Percentiles rank a stretch among this genome's conserved stretches.
These are phyloP conservation scores for Pionites leucogaster DNA, from an alignment of 2,113 vertebrate species.

Conservation along the genomic window DNA sequence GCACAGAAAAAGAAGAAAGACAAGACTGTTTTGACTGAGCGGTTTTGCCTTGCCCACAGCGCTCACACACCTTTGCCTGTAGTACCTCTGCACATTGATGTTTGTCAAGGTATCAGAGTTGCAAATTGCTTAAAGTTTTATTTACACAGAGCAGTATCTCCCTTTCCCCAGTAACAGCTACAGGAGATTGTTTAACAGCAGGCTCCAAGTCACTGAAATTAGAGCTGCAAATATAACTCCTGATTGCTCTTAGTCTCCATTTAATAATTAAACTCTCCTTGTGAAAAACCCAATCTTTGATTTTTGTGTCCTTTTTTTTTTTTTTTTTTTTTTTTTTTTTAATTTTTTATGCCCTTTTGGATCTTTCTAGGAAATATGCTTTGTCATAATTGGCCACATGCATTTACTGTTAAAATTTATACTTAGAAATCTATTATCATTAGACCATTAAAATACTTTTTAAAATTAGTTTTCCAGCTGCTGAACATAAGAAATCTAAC, in stretches of 20 bases:
- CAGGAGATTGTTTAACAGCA: neutral
- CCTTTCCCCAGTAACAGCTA: neutral
- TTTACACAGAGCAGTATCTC: neutral
- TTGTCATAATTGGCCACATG: neutral
- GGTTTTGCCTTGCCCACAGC: neutral
- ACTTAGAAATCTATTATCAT: neutral
- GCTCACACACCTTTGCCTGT: neutral
- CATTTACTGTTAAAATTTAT: neutral
- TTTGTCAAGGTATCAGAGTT: neutral
- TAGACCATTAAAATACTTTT: neutral
- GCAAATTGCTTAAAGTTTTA: slow-evolving; percentile 13
- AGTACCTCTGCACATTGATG: neutral
- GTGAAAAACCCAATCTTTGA: neutral
- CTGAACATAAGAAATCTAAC: neutral
- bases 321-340: neutral
- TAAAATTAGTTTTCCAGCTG: neutral
- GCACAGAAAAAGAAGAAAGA: neutral
- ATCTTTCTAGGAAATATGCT: neutral
- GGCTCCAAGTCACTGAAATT: neutral
- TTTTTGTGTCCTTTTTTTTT: neutral
- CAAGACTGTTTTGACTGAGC: neutral
- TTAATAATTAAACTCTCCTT: neutral
- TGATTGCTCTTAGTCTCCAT: neutral
- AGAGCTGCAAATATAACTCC: neutral
- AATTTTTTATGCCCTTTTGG: neutral